These are phyloP conservation scores for Drosophila nr. medialis DNA, from an alignment of 2,888 invertebrate genomes.

Conservation along the genomic window DNA sequence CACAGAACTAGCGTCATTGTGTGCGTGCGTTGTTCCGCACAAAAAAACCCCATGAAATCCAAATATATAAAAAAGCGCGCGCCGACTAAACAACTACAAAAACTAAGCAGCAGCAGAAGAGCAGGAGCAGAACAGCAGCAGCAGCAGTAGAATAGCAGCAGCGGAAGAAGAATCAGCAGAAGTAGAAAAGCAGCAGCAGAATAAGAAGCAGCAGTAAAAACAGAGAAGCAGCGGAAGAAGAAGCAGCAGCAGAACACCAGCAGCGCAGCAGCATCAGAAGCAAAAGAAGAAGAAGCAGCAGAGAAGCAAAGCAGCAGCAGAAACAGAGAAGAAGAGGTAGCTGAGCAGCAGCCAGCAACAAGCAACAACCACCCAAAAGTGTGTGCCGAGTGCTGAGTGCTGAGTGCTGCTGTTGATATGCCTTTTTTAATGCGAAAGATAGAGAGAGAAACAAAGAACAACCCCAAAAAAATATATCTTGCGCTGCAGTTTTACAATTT, in stretches of 20 bases:
- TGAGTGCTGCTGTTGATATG: slow-evolving; percentile 28
- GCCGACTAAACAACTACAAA: slow-evolving; percentile 50
- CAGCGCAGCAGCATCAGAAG: background rate
- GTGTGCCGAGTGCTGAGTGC: slow-evolving; percentile 1
- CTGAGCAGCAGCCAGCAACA: slow-evolving; percentile 16
- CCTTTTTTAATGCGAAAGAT: slow-evolving; percentile 32
- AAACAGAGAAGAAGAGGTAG: background rate
- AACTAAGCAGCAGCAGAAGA: slow-evolving; percentile 16
- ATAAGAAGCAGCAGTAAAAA: background rate
- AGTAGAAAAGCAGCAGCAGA: background rate
- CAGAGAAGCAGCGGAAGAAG: background rate
- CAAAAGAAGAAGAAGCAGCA: background rate
- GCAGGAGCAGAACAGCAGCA: background rate
- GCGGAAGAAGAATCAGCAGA: too few species aligned
- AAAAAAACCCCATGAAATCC: slow-evolving; percentile 36
- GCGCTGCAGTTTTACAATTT: slow-evolving; percentile 47
- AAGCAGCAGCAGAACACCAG: background rate
- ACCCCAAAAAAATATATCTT: slow-evolving; percentile 50
- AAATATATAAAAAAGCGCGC: slow-evolving; percentile 40
- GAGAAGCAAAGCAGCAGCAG: background rate
- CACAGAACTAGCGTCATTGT: slow-evolving; percentile 5
- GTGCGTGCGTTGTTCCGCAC: slow-evolving; percentile 29
- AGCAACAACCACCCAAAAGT: slow-evolving; percentile 59
- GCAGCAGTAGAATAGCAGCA: background rate
- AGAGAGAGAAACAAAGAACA: slow-evolving; percentile 51